Conservation (phyloP, 2,797 vertebrate genomes). For the Gobionotothen gibberifrons region DNA sequence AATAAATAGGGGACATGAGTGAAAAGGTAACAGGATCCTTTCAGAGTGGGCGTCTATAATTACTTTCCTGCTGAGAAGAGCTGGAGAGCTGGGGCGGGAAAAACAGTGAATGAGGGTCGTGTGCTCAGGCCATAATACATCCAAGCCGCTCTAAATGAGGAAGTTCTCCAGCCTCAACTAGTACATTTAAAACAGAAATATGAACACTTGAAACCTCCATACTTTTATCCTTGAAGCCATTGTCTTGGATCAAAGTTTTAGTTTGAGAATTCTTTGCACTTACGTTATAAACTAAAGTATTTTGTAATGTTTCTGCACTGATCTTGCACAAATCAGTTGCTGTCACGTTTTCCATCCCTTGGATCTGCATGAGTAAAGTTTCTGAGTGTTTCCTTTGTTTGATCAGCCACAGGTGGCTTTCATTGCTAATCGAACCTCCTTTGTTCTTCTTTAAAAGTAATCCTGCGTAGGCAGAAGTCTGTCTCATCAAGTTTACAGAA, state of each 20-base stretch:
- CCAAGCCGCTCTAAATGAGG: too few relatives aligned
- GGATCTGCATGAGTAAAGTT: slow-evolving; percentile 1
- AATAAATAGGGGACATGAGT: slow-evolving; percentile 58
- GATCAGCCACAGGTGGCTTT: slow-evolving; percentile 14
- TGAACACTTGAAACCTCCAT: too few relatives aligned
- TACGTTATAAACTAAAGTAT: too few relatives aligned
- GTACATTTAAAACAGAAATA: too few relatives aligned
- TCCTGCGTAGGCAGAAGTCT: slow-evolving; percentile 10
- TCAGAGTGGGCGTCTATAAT: slow-evolving; percentile 75
- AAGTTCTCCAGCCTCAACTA: too few relatives aligned
- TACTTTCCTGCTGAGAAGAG: slow-evolving; percentile 68
- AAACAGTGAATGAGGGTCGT: slow-evolving; percentile 36
- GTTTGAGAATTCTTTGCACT: too few relatives aligned
- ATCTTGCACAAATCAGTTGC: slow-evolving; percentile 1
- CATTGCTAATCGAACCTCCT: neutral
- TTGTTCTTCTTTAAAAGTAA: slow-evolving; percentile 1
- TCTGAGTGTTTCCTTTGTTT: slow-evolving; percentile 27
- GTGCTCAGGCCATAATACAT: slow-evolving; percentile 25
- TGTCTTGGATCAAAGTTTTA: too few relatives aligned
- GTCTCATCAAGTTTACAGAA: slow-evolving; percentile 11
- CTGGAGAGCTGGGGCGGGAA: slow-evolving; percentile 45
- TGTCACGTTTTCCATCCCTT: slow-evolving; percentile 11
- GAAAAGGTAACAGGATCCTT: slow-evolving; percentile 63
- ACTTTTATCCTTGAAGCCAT: too few relatives aligned
- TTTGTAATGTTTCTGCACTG: neutral